A percentile compares a stretch with the other conserved stretches of the same genome.
These are phyloP conservation scores for Phalloptychus januarius DNA, from an alignment of 2,797 vertebrate species.

Conservation along the genomic window DNA sequence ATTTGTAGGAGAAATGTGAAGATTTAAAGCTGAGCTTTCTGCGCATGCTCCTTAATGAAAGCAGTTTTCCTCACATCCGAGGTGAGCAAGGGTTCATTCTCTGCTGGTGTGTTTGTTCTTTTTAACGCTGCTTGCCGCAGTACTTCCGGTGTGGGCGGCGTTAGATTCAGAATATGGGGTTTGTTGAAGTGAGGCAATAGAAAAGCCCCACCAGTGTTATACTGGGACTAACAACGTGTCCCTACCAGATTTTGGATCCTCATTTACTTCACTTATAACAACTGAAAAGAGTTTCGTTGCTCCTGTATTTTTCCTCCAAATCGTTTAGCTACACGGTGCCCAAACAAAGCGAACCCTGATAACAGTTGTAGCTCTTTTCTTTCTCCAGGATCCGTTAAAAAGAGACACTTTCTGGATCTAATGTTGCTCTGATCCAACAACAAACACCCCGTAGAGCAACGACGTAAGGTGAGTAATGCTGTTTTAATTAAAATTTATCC, in stretches of 20 bases:
- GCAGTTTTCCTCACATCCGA: conserved; percentile 3
- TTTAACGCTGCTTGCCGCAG: conserved; percentile 19
- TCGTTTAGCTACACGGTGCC: not conserved
- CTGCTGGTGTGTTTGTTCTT: conserved; percentile 35
- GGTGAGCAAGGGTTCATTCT: conserved; percentile 34
- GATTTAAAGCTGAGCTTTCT: not conserved
- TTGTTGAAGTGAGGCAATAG: conserved; percentile 24
- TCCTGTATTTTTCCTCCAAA: not conserved
- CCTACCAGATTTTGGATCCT: conserved; percentile 9
- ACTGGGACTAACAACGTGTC: conserved; percentile 27
- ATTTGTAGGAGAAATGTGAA: not conserved
- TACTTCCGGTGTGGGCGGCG: conserved; percentile 65
- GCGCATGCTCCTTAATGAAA: not conserved
- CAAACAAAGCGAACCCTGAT: conserved; percentile 56
- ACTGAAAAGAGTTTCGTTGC: not conserved
- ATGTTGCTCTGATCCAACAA: conserved; percentile 49
- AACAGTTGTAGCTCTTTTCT: conserved; percentile 20
- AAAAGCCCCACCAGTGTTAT: not conserved
- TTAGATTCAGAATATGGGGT: conserved; percentile 31
- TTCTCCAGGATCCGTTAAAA: not conserved
- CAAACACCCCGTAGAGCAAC: not conserved
- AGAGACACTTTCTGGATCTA: conserved; percentile 2
- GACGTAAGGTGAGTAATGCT: conserved; percentile 49
- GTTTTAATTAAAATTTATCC: not conserved
- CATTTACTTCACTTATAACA: not conserved